Evolutionary conservation across 64 coral and sea anemone species (phyloP), one percentile per base, ranked within the genome.

Genomic region (Cladopsammia gracilis): DNA sequence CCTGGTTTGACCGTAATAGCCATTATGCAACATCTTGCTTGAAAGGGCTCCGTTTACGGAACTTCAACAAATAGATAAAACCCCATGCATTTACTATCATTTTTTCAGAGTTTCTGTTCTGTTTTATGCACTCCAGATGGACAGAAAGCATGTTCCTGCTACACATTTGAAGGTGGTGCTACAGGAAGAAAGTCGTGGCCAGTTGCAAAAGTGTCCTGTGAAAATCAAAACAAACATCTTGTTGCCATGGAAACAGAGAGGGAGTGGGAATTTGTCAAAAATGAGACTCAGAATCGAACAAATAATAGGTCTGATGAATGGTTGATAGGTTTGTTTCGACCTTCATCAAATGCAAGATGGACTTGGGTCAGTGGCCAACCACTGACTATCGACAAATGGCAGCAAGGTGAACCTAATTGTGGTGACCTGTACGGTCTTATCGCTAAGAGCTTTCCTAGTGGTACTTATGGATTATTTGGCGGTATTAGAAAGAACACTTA

Each of bases 251-350:
- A 83, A 19, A 64, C 79, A 13, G 24, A 45, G 43, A 11, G 18
- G 14, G 79, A 83, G 44, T 83, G 79, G 79, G 34, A 48, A 49
- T 83, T 83, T 48, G 48, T 83, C 6, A 25, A 20, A 16, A 19
- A 49, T 6, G 34, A 10, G 14, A n/a, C 65, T n/a, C 6, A 48
- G 6, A 64, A 61, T 64, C 16, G 9, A 48, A 65, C 11, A 62
- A 13, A 4, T 20, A n/a, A n/a, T n/a, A n/a, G n/a, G n/a, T 7
- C 1, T 1, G 5, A 0, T 4, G 79, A 83, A 65, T 83, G 79
- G 79, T 43, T 20, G 7, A 83, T 83, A 10, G 79, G 79, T 44
- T 64, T 83, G 43, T 1, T 64, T 2, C 47, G 22, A 48, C 49
- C 45, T 25, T 6, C 1, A 23, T 19, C 13, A 44, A 20, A 14